phyloP scores from a whole-genome alignment of 2,888 invertebrate genomes.

The Morpho achilles region DNA sequence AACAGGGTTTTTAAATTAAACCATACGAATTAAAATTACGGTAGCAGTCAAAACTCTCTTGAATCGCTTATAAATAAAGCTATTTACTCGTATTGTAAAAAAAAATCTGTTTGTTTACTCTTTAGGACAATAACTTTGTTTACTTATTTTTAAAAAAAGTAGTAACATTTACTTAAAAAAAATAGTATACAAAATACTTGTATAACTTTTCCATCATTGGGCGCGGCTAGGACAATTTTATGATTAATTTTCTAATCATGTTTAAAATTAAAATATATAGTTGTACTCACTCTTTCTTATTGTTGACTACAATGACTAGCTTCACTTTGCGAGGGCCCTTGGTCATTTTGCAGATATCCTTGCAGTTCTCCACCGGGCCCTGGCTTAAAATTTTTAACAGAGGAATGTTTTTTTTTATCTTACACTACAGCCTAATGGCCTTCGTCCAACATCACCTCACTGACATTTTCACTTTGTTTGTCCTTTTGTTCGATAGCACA shows the following conservation, averaged over 20 bases:
- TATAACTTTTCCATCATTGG: too few species aligned
- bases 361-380: slow-evolving; percentile 69
- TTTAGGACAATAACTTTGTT: too few species aligned
- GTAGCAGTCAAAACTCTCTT: too few species aligned
- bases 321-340: slow-evolving; percentile 80
- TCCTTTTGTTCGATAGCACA: slow-evolving; percentile 50
- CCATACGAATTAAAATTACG: too few species aligned
- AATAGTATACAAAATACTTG: too few species aligned
- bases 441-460: slow-evolving; percentile 60
- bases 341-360: slow-evolving; percentile 77
- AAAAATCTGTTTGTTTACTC: too few species aligned
- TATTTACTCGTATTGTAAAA: too few species aligned
- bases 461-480: slow-evolving; percentile 50
- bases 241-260: not conserved
- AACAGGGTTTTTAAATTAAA: too few species aligned
- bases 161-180: too few species aligned
- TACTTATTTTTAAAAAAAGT: too few species aligned
- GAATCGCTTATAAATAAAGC: too few species aligned
- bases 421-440: slow-evolving; percentile 55
- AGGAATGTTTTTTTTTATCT: slow-evolving; percentile 66
- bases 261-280: not conserved
- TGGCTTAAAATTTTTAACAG: slow-evolving; percentile 72
- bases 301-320: slow-evolving; percentile 80
- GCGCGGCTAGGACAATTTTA: not conserved
- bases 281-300: slow-evolving; percentile 77